Base-by-base conservation (phyloP, 2,797 vertebrate species). In the Cynopterus sphinx region DNA sequence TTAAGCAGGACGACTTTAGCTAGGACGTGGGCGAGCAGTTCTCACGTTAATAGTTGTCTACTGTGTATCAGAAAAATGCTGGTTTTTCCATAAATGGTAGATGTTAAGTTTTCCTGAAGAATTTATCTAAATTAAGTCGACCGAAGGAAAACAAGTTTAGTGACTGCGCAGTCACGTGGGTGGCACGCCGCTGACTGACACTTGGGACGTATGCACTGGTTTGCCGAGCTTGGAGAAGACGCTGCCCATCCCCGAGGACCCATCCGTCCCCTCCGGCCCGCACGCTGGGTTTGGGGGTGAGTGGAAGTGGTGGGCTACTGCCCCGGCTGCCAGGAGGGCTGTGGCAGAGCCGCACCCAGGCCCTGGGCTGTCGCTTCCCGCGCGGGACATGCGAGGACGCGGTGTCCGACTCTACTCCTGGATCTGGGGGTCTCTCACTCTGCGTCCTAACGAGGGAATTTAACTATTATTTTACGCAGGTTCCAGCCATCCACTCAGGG, bases 1-100 rank as follows among this genome's bases (percentile, higher is more conserved):
- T 10, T 19, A 10, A 17, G 17, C 16, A 31, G 41, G 36, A 15
- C 5, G n/a, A 31, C 17, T 53, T 33, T 0, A n/a, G 24, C 78
- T 3, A 2, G 65, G 5, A 39, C 0, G 4, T 2, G 31, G 26
- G 2, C 2, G 19, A 21, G 51, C 33, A 13, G 7, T 71, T 74
- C 59, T 36, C 22, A 41, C 21, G 31, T 4, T 39, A 33, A 46
- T 26, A n/a, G 33, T 9, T 49, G 21, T 49, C 41, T 43, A 43
- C 36, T 0, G 2, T 3, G 11, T 78, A 53, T 24, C 41, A 67
- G 49, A 49, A 85, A 68, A 49, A 55, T 11, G 28, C 6, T 22
- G 65, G 26, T 17, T 86, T 68, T 78, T 63, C 68, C 55, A 13
- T 49, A 61, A 77, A 49, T 24, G 43, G 46, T 0, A 13, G 16